Evolutionary conservation across 2,113 vertebrate species (phyloP).

Genomic region (Ranitomeya imitator): DNA sequence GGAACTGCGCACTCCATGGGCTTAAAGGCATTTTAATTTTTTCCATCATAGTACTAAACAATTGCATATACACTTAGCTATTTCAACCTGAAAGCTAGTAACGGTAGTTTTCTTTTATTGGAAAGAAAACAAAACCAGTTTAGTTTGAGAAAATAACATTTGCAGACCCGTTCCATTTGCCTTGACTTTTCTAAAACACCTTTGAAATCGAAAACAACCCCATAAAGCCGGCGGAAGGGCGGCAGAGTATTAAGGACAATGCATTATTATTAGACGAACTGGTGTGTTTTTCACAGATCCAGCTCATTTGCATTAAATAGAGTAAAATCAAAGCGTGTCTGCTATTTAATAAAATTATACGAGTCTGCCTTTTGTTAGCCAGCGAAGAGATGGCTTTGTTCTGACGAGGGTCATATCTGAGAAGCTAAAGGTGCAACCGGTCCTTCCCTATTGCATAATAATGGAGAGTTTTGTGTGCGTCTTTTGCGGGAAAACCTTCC

Average conservation of each 20-base stretch:
- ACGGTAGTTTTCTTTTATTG: constrained; percentile 21
- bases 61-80: not conserved
- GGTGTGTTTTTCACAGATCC: constrained; percentile 18
- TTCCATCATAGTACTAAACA: not conserved
- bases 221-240: not conserved
- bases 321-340: constrained; percentile 44
- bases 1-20: not conserved
- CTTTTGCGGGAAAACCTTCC: constrained; percentile 37
- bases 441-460: constrained; percentile 45
- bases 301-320: constrained; percentile 36
- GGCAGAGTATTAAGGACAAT: not conserved
- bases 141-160: constrained; percentile 16
- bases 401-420: constrained; percentile 51
- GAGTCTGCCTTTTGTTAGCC: constrained; percentile 46
- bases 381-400: constrained; percentile 45
- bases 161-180: constrained; percentile 6
- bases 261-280: constrained; percentile 9
- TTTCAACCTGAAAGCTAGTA: not conserved
- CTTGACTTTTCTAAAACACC: not conserved
- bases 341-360: constrained; percentile 49
- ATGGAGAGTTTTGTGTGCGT: constrained; percentile 37
- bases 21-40: not conserved
- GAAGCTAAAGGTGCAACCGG: constrained; percentile 49
- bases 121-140: not conserved
- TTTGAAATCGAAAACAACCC: constrained; percentile 39